Evolutionary conservation across 2,888 invertebrate genomes (phyloP).

Genomic region (Polyploca ridens): DNA sequence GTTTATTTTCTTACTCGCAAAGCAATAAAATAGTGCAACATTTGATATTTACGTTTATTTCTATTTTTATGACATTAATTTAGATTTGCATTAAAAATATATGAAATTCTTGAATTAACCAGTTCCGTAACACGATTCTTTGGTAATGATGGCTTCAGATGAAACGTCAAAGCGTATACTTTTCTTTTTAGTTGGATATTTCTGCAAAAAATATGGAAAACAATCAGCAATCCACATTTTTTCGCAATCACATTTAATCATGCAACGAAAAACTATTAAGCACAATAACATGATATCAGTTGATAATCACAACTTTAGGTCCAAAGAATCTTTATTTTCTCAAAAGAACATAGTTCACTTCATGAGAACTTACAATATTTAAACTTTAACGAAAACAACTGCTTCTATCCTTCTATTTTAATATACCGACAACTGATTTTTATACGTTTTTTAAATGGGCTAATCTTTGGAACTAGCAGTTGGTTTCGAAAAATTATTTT

Average conservation of each 20-base stretch:
- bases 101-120: conserved; percentile 41
- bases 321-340: too few relatives aligned
- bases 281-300: too few relatives aligned
- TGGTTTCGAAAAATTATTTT: too few relatives aligned
- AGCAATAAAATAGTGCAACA: conserved; percentile 10
- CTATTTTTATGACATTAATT: conserved; percentile 37
- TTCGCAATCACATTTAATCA: background rate
- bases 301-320: background rate
- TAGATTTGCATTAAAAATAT: conserved; percentile 29
- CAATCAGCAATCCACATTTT: conserved; percentile 15
- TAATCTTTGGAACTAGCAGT: too few relatives aligned
- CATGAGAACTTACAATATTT: too few relatives aligned
- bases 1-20: background rate
- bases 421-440: too few relatives aligned
- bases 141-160: conserved; percentile 64
- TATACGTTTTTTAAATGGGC: too few relatives aligned
- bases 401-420: too few relatives aligned
- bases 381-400: too few relatives aligned
- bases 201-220: conserved; percentile 56
- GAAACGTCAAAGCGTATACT: conserved; percentile 77
- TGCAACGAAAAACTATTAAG: background rate
- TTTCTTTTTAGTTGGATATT: conserved; percentile 71
- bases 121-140: conserved; percentile 63
- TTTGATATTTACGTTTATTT: conserved; percentile 32
- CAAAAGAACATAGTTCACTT: too few relatives aligned